A percentile compares a stretch with the other conserved stretches of the same genome.
Evolutionary conservation across 2,797 vertebrate species (phyloP).

Genomic region (Ambastaia sidthimunki): DNA sequence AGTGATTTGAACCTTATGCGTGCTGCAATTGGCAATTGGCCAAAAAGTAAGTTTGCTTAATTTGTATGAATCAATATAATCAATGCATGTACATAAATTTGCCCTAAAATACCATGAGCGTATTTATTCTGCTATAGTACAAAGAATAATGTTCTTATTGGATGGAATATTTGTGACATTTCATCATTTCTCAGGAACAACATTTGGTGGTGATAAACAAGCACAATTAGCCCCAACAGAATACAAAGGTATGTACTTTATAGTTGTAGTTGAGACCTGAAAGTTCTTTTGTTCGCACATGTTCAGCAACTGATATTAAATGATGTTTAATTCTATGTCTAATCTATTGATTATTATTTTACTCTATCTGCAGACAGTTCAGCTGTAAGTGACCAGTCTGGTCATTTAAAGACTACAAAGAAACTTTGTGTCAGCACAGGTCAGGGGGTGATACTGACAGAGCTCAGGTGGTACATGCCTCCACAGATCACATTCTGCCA

Average conservation of each 20-base stretch:
- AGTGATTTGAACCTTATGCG: too few species aligned
- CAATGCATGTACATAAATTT: constrained; percentile 17
- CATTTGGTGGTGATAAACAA: too few species aligned
- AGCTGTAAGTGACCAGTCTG: constrained; percentile 4
- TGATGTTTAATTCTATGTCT: too few species aligned
- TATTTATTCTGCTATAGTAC: constrained; percentile 14
- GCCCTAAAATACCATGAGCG: neutral
- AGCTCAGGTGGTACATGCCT: neutral
- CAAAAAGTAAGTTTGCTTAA: too few species aligned
- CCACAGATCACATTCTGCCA: constrained; percentile 12
- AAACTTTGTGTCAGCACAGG: constrained; percentile 10
- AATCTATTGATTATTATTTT: constrained; percentile 5
- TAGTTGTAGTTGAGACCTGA: too few species aligned
- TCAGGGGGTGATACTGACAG: neutral
- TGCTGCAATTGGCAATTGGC: too few species aligned
- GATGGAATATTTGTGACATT: neutral
- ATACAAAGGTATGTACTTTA: too few species aligned
- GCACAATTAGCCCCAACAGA: too few species aligned
- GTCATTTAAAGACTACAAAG: neutral
- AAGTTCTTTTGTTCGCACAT: too few species aligned
- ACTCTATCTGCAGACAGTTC: constrained; percentile 7
- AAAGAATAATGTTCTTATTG: neutral
- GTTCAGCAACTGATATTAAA: too few species aligned
- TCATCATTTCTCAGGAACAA: too few species aligned
- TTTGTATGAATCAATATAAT: too few species aligned